Conservation (phyloP, 2,113 vertebrate species). For the Nipponia nippon region DNA sequence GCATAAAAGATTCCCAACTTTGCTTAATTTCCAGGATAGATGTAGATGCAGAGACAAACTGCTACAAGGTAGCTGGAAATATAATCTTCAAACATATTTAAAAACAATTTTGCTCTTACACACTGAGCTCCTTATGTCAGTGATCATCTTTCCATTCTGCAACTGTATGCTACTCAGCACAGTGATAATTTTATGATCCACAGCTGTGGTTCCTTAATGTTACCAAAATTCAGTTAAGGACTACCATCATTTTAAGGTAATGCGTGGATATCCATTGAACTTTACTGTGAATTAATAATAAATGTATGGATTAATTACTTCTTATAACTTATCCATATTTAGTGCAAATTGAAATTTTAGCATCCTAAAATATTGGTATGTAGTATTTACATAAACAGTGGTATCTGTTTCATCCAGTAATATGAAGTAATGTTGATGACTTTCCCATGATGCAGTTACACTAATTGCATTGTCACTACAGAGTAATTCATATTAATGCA, state of each 20-base stretch:
- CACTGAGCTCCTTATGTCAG: not conserved
- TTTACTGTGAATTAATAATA: not conserved
- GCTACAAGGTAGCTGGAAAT: not conserved
- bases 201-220: not conserved
- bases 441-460: not conserved
- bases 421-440: not conserved
- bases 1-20: not conserved
- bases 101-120: not conserved
- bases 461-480: not conserved
- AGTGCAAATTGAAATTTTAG: not conserved
- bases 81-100: not conserved
- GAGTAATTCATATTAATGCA: not conserved
- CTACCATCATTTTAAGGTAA: not conserved
- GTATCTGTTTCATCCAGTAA: not conserved
- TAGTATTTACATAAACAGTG: not conserved
- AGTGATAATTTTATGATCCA: not conserved
- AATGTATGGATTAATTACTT: not conserved
- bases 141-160: not conserved
- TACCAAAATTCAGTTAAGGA: not conserved
- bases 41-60: not conserved
- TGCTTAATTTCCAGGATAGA: not conserved
- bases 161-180: not conserved
- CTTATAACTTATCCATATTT: not conserved
- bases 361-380: not conserved
- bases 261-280: not conserved